These are phyloP conservation scores for Trachelus troglodyta DNA, from an alignment of 2,888 invertebrate genomes.

Conservation along the genomic window DNA sequence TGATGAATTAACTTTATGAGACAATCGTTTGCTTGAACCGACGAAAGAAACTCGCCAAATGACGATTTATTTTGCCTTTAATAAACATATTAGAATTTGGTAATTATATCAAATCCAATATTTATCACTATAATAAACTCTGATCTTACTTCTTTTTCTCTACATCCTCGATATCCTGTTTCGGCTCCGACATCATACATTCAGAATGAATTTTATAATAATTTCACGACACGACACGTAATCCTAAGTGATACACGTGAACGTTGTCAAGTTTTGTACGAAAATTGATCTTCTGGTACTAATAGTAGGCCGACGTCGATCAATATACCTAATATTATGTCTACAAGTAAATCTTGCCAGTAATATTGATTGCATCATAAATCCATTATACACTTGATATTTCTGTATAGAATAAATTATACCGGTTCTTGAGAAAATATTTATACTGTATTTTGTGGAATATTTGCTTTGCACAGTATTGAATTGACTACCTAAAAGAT, in stretches of 20 bases:
- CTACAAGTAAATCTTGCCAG: neutral
- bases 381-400: neutral
- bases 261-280: neutral
- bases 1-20: constrained; percentile 28
- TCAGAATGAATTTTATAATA: neutral
- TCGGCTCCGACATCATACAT: neutral
- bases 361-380: neutral
- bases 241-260: constrained; percentile 1
- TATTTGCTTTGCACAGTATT: neutral
- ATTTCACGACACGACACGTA: neutral
- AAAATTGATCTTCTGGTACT: neutral
- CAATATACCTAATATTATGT: neutral
- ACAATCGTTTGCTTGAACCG: constrained; percentile 20
- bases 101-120: neutral
- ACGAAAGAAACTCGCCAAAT: constrained; percentile 16
- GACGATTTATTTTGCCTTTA: constrained; percentile 13
- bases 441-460: neutral
- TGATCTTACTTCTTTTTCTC: constrained; percentile 9
- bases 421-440: neutral
- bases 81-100: neutral
- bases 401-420: neutral
- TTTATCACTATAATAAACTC: neutral
- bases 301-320: neutral
- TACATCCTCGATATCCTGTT: constrained; percentile 14
- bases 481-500: neutral